phyloP scores from a whole-genome alignment of 2,888 invertebrate species.

The Hartigia nigra region DNA sequence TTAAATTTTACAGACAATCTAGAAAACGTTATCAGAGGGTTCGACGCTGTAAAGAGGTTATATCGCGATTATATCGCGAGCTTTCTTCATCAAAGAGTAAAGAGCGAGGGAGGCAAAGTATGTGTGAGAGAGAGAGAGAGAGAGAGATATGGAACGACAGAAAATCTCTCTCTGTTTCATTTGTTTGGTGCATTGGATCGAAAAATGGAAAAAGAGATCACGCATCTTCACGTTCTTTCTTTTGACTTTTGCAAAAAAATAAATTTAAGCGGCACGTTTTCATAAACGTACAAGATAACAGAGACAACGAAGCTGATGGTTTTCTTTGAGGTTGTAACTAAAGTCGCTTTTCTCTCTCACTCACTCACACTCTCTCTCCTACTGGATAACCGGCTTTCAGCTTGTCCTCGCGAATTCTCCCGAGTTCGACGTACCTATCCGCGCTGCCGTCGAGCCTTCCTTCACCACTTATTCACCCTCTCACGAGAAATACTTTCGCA shows the following conservation, averaged over 20 bases:
- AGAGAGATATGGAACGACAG: background rate
- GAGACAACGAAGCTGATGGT: background rate
- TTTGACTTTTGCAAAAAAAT: background rate
- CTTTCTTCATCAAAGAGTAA: background rate
- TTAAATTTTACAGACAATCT: conserved; percentile 48
- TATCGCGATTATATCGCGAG: background rate
- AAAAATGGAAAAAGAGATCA: background rate
- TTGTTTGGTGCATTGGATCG: background rate
- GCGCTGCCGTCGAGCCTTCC: background rate
- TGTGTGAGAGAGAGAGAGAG: background rate
- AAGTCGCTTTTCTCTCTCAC: background rate
- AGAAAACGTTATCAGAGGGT: conserved; percentile 24
- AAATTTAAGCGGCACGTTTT: background rate
- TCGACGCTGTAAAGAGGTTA: conserved; percentile 18
- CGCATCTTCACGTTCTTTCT: background rate
- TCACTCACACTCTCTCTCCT: background rate
- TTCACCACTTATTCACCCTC: background rate
- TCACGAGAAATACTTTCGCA: conserved; percentile 12
- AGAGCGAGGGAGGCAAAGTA: background rate
- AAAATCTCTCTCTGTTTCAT: background rate
- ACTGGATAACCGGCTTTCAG: background rate
- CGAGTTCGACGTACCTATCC: background rate
- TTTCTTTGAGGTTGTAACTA: background rate
- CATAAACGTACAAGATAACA: background rate
- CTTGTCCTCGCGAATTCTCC: background rate